A percentile compares a stretch with the other conserved stretches of the same genome.
Evolutionary conservation across 2,888 invertebrate genomes (phyloP).

Genomic region (Cylloceria caligata): DNA sequence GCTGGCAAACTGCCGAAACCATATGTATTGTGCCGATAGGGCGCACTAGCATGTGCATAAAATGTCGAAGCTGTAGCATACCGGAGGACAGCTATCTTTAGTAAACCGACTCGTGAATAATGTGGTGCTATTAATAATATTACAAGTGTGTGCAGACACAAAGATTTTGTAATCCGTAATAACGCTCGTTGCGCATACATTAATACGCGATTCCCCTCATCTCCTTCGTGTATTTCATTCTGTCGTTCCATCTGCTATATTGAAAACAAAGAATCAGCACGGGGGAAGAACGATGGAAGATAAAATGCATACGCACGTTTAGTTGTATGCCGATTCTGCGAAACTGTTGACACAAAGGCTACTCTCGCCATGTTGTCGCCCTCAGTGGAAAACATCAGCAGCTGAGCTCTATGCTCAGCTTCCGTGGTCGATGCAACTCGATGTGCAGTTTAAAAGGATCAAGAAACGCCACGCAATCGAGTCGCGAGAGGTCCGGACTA

Average conservation of each 20-base stretch:
- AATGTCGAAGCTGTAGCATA: slow-evolving; percentile 74
- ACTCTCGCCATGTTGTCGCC: neutral
- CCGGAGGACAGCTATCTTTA: slow-evolving; percentile 75
- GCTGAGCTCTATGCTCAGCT: slow-evolving; percentile 1
- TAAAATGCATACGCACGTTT: neutral
- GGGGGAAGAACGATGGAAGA: neutral
- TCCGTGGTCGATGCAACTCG: slow-evolving; percentile 19
- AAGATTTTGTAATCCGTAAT: neutral
- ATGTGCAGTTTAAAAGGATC: slow-evolving; percentile 55
- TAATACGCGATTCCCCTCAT: neutral
- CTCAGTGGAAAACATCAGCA: neutral
- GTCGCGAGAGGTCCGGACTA: slow-evolving; percentile 59
- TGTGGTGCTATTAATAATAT: slow-evolving; percentile 6
- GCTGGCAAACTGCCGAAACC: slow-evolving; percentile 58
- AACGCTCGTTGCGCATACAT: neutral
- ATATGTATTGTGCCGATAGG: slow-evolving; percentile 29
- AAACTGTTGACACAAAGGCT: slow-evolving; percentile 12
- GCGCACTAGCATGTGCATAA: slow-evolving; percentile 48
- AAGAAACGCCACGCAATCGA: slow-evolving; percentile 46
- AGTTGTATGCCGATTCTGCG: slow-evolving; percentile 8
- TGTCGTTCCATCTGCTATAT: neutral
- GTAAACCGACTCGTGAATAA: slow-evolving; percentile 75
- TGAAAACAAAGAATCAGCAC: neutral
- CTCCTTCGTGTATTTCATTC: neutral
- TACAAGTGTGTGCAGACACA: neutral